These are phyloP conservation scores for Plectrocnemia conspersa DNA, from an alignment of 1,140 invertebrate species.

Conservation along the genomic window DNA sequence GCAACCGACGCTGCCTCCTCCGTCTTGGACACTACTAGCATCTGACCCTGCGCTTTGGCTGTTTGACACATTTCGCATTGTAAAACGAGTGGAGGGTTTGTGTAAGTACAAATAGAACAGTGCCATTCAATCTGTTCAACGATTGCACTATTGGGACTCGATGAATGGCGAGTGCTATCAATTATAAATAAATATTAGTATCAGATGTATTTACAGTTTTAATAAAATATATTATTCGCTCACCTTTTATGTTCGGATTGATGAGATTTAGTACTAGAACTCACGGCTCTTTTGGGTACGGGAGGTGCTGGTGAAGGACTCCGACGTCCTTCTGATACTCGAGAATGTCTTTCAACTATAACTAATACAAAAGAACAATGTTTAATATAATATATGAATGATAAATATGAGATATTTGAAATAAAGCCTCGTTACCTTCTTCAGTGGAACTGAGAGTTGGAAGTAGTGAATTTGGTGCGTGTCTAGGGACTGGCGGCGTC, in stretches of 20 bases:
- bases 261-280: slow-evolving; percentile 12
- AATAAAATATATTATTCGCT: neutral
- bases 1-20: slow-evolving; percentile 34
- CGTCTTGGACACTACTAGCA: slow-evolving; percentile 46
- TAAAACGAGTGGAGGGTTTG: slow-evolving; percentile 64
- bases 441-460: slow-evolving; percentile 12
- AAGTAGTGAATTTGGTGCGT: slow-evolving; percentile 28
- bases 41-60: slow-evolving; percentile 52
- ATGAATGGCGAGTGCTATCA: slow-evolving; percentile 4
- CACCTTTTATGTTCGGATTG: slow-evolving; percentile 17
- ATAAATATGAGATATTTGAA: neutral
- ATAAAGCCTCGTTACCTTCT: neutral
- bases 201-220: neutral
- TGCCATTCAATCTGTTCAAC: slow-evolving; percentile 57
- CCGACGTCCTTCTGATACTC: slow-evolving; percentile 8
- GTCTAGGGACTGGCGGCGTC: slow-evolving; percentile 49
- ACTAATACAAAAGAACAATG: slow-evolving; percentile 6
- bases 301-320: slow-evolving; percentile 27
- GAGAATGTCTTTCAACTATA: neutral
- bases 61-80: slow-evolving; percentile 83
- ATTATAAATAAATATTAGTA: slow-evolving; percentile 2
- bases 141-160: slow-evolving; percentile 1
- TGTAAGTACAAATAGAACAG: slow-evolving; percentile 75
- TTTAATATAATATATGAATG: neutral
- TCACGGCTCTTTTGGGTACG: slow-evolving; percentile 16